These are phyloP conservation scores for Hephaestus fuliginosus DNA, from an alignment of 2,797 vertebrate genomes.

Conservation along the genomic window DNA sequence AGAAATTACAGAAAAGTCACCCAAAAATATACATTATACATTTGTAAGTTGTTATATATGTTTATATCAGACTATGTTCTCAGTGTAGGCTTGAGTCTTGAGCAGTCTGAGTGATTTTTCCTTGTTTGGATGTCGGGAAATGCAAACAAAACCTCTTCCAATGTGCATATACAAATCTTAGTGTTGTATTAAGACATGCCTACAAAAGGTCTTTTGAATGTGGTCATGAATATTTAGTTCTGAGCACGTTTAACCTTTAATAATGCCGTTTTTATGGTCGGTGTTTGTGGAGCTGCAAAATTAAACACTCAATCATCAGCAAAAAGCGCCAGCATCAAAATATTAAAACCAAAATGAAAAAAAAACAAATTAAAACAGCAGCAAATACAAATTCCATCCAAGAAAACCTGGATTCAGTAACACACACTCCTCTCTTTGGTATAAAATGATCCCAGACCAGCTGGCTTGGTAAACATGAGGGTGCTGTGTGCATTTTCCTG, in stretches of 20 bases:
- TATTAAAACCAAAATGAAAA: constrained; percentile 2
- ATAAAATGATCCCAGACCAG: constrained; percentile 52
- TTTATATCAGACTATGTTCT: background rate
- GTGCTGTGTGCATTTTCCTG: constrained; percentile 46
- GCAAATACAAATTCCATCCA: background rate
- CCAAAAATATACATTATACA: background rate
- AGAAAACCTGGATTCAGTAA: constrained; percentile 7
- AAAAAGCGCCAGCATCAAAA: background rate
- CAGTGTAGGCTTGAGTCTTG: background rate
- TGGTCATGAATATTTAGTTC: background rate
- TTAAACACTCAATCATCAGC: constrained; percentile 1
- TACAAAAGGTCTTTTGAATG: too few species aligned
- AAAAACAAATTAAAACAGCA: background rate
- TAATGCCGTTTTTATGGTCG: background rate
- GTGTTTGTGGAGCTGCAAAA: background rate
- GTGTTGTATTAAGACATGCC: background rate
- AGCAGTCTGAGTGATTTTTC: background rate
- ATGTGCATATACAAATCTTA: background rate
- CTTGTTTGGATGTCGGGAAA: background rate
- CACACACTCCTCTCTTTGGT: background rate
- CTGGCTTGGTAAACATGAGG: constrained; percentile 26
- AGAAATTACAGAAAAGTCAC: background rate
- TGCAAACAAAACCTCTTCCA: background rate
- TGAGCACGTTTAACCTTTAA: background rate
- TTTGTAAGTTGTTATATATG: background rate